Base-by-base conservation (phyloP, 2,797 vertebrate genomes). In the Acropternis orthonyx region DNA sequence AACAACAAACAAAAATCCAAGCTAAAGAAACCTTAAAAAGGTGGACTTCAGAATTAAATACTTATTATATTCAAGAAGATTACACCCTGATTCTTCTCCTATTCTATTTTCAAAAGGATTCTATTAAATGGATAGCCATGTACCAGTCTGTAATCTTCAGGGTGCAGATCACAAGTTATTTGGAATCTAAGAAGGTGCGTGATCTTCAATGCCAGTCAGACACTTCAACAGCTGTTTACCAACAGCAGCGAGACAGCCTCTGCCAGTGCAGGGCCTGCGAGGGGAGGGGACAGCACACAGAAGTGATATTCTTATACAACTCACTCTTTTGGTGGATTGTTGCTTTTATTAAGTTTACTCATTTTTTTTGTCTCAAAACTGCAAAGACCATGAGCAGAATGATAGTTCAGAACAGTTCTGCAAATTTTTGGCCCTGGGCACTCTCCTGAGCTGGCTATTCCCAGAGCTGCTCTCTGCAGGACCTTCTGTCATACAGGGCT, bases 311-410 rank as follows among this genome's bases (percentile, higher is more conserved):
- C 86, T 55, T 65, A 30, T 32, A 73, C 26, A 34, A 39, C 39
- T 83, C 52, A 48, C 48, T 68, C 39, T 85, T 77, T 84, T 61
- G 73, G 66, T 80, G 73, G 37, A 48, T 78, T 49, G 36, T 24
- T 91, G 79, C 84, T 92, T 96, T 95, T 66, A 84, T 88, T 89
- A 76, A 52, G 44, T 86, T 96, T 97, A 93, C 82, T 93, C 87
- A 67, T 69, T 86, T 92, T 88, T 88, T 79, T 93, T 95, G 92
- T 95, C 92, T 88, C 79, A 92, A 94, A 96, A 88, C 92, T 79
- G 46, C 92, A 90, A 92, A 90, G 89, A 88, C 76, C 79, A 59
- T 84, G 76, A 88, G 79, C 62, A 81, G 82, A 89, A 85, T 0
- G 14, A 78, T 83, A 81, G 36, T 67, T 92, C 66, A 84, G 51